These are phyloP conservation scores for Henricia sp. DNA, from an alignment of 53 echinoderm and acorn worm genomes.

Conservation along the genomic window DNA sequence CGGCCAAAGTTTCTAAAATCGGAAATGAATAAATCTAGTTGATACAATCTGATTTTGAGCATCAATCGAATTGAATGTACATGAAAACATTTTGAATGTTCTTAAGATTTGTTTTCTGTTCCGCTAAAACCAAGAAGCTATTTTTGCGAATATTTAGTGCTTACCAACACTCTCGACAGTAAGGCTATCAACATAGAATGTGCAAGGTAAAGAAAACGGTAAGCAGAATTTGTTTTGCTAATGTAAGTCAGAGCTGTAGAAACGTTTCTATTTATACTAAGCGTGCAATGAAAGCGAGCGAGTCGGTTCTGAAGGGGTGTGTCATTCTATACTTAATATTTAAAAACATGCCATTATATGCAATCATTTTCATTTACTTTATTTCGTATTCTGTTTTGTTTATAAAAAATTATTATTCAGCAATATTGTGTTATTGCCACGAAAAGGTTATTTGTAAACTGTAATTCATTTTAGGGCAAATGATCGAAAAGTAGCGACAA, in stretches of 20 bases:
- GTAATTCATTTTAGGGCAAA: too few relatives aligned
- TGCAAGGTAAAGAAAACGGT: not conserved
- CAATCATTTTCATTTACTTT: conserved; percentile 13
- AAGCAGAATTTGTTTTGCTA: not conserved
- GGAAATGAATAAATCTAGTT: too few relatives aligned
- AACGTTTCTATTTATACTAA: conserved; percentile 37
- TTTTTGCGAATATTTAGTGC: not conserved
- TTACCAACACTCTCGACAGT: too few relatives aligned
- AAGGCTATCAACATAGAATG: not conserved
- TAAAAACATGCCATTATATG: conserved; percentile 54
- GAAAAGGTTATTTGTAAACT: too few relatives aligned
- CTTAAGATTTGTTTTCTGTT: too few relatives aligned
- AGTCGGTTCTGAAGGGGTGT: not conserved
- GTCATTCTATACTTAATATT: conserved; percentile 40
- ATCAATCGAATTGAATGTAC: too few relatives aligned
- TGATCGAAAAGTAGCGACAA: too few relatives aligned
- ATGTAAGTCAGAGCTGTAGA: not conserved
- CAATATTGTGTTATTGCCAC: too few relatives aligned
- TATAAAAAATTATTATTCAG: not conserved
- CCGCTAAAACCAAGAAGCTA: not conserved
- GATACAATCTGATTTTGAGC: too few relatives aligned
- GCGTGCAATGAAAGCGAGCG: conserved; percentile 36
- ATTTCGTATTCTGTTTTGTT: not conserved
- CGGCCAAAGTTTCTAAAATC: too few relatives aligned
- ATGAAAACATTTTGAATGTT: too few relatives aligned